Evolutionary conservation across 2,888 invertebrate genomes (phyloP).

Genomic region (Coremacera marginata): DNA sequence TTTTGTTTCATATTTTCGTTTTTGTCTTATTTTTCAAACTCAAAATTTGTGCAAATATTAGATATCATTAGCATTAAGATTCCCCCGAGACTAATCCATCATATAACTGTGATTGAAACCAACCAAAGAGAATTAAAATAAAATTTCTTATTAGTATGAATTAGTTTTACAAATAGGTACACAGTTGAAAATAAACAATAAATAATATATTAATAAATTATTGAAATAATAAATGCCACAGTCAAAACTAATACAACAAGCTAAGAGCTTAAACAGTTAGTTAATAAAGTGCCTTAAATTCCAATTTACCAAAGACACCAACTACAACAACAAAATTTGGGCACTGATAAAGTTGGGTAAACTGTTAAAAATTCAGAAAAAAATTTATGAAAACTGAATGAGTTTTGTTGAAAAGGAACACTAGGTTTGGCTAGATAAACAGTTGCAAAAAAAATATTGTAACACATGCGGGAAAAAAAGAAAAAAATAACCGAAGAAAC

Average conservation of each 20-base stretch:
- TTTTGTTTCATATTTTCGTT: too few relatives aligned
- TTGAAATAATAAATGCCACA: neutral
- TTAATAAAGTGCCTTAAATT: constrained; percentile 28
- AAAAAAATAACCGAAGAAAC: neutral
- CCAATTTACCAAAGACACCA: constrained; percentile 22
- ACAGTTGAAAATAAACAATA: neutral
- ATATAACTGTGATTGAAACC: neutral
- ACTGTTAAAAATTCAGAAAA: neutral
- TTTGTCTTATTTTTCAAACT: too few relatives aligned
- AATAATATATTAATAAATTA: neutral
- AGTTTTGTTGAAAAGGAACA: neutral
- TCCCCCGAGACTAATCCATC: neutral
- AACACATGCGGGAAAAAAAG: neutral
- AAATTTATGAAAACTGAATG: neutral
- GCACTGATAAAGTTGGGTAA: neutral
- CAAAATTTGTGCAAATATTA: neutral
- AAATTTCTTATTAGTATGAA: neutral
- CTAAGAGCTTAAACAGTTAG: neutral
- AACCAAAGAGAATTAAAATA: constrained; percentile 5
- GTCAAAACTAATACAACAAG: neutral
- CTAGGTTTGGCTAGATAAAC: neutral
- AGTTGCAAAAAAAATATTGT: neutral
- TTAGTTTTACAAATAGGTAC: constrained; percentile 5
- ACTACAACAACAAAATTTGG: constrained; percentile 6
- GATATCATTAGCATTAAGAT: neutral